phyloP scores from a whole-genome alignment of 1,140 invertebrate species.

The Bombus breviceps region DNA sequence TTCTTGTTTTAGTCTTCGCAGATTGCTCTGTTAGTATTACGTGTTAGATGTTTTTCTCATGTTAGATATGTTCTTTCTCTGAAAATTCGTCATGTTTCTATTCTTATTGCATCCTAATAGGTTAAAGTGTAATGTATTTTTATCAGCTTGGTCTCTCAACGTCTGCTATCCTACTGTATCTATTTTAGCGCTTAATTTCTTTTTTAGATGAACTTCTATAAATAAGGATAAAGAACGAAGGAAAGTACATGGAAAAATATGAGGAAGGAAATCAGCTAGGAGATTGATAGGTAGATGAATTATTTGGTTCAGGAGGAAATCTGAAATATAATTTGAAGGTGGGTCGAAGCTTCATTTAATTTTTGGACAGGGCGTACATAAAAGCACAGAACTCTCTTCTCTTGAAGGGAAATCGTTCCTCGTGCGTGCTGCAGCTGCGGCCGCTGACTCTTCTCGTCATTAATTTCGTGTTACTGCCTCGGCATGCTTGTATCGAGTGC shows the following conservation, averaged over 20 bases:
- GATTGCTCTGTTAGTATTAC: background rate
- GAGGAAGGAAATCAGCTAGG: background rate
- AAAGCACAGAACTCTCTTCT: background rate
- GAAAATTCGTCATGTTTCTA: background rate
- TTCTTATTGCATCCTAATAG: background rate
- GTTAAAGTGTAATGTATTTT: conserved; percentile 3
- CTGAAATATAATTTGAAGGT: background rate
- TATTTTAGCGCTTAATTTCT: background rate
- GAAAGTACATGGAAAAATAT: background rate
- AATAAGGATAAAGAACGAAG: background rate
- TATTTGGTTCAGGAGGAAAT: background rate
- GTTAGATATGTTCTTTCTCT: background rate
- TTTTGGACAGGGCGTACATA: background rate
- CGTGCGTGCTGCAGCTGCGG: background rate
- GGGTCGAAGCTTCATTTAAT: background rate
- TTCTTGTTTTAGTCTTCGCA: background rate
- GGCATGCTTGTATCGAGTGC: conserved; percentile 8
- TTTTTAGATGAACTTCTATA: background rate
- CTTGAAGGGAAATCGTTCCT: background rate
- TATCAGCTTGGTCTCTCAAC: background rate
- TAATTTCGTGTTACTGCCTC: conserved; percentile 36
- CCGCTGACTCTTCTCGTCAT: conserved; percentile 20
- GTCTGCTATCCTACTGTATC: background rate
- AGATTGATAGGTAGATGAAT: conserved; percentile 5
- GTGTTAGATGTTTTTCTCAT: background rate